Evolutionary conservation across 2,888 invertebrate species (phyloP).

Genomic region (Morpho achilles): DNA sequence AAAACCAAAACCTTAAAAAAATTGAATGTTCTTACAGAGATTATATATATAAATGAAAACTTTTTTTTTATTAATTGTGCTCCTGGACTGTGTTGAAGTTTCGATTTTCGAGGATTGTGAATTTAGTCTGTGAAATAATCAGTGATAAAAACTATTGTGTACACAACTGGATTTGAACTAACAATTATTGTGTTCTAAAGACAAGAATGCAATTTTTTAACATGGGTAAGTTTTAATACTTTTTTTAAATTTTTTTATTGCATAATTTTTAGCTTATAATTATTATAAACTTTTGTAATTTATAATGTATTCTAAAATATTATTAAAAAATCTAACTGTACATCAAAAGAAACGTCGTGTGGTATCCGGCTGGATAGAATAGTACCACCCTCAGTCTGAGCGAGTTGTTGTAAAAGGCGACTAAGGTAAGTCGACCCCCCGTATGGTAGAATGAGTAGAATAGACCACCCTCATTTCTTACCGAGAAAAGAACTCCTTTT

Average conservation of each 20-base stretch:
- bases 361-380: no score
- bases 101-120: conserved; percentile 20
- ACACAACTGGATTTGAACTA: background rate
- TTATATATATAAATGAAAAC: background rate
- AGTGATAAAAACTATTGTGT: conserved; percentile 14
- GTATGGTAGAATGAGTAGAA: no score
- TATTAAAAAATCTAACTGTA: no score
- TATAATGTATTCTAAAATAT: no score
- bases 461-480: no score
- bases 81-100: background rate
- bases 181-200: background rate
- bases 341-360: no score
- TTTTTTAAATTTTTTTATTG: background rate
- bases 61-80: background rate
- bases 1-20: background rate
- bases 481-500: no score
- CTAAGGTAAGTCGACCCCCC: no score
- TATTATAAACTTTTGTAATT: no score
- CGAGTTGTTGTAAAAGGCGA: no score
- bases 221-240: conserved; percentile 13
- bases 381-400: no score
- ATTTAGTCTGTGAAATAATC: conserved; percentile 18
- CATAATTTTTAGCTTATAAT: no score
- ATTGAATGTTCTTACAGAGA: background rate
- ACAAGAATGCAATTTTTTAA: conserved; percentile 7